A percentile compares a stretch with the other conserved stretches of the same genome.
Conservation (phyloP, 2,113 vertebrate genomes). For the Gambusia affinis region DNA sequence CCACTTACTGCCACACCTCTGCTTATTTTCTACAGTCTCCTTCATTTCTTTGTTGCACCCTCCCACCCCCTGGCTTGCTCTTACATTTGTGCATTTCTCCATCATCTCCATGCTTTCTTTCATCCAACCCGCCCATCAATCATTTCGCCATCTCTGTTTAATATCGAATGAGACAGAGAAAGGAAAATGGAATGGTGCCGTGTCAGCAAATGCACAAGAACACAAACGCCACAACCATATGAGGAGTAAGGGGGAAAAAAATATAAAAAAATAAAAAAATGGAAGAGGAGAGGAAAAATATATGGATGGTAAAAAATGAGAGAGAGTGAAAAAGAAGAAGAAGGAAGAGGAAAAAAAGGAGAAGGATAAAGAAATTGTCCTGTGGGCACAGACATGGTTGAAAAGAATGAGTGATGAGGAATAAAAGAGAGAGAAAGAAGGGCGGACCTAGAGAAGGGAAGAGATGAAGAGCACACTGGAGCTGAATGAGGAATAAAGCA, state of each 20-base stretch:
- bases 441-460: slow-evolving; percentile 28
- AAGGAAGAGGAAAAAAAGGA: slow-evolving; percentile 16
- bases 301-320: slow-evolving; percentile 37
- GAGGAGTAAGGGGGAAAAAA: neutral
- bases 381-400: slow-evolving; percentile 64
- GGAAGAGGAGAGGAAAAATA: slow-evolving; percentile 32
- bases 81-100: slow-evolving; percentile 1
- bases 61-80: neutral
- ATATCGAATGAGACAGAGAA: slow-evolving; percentile 46
- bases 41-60: neutral
- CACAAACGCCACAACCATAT: slow-evolving; percentile 13
- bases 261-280: neutral
- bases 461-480: slow-evolving; percentile 33
- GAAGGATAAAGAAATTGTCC: slow-evolving; percentile 41
- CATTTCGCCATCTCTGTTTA: slow-evolving; percentile 65
- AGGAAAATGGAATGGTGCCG: slow-evolving; percentile 30
- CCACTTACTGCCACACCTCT: slow-evolving; percentile 1
- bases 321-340: neutral
- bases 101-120: slow-evolving; percentile 37
- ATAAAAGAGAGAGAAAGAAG: slow-evolving; percentile 27
- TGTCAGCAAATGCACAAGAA: slow-evolving; percentile 67
- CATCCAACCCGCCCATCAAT: slow-evolving; percentile 62
- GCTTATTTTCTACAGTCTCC: neutral
- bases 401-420: slow-evolving; percentile 53
- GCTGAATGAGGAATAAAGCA: slow-evolving; percentile 41